A percentile compares a stretch with the other conserved stretches of the same genome.
Evolutionary conservation across 2,113 vertebrate genomes (phyloP).

Genomic region (Dasyurus viverrinus): DNA sequence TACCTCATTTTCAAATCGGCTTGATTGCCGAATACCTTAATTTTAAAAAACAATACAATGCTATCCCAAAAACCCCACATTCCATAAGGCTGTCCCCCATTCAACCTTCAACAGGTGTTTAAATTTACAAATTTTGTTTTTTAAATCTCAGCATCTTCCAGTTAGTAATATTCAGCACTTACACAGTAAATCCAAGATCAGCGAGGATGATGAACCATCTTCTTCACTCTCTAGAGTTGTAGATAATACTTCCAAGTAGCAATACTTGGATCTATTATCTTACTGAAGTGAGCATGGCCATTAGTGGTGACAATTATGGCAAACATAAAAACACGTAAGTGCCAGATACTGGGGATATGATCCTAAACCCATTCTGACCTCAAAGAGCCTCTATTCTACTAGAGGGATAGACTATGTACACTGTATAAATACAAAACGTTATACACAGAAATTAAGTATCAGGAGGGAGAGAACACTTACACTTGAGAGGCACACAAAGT

Average conservation of each 20-base stretch:
- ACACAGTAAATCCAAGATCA: background rate
- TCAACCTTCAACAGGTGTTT: background rate
- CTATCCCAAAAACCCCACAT: background rate
- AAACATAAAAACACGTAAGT: background rate
- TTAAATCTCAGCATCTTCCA: background rate
- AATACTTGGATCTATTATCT: background rate
- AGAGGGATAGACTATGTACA: background rate
- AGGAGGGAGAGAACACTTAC: background rate
- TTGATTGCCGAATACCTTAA: slow-evolving; percentile 10
- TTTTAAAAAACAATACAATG: background rate
- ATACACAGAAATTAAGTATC: background rate
- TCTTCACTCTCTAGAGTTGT: background rate
- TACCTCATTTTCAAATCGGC: background rate
- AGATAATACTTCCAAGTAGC: background rate
- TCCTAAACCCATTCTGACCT: background rate
- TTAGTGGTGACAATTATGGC: background rate
- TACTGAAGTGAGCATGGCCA: background rate
- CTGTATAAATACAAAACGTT: background rate
- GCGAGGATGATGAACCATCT: background rate
- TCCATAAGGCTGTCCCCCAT: background rate
- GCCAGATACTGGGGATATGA: background rate
- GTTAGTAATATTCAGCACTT: background rate
- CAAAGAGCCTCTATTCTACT: background rate
- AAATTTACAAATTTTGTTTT: no score
- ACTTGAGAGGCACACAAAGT: background rate